Conservation (phyloP, 2,113 vertebrate genomes). For the Pomatorhinus ruficollis region DNA sequence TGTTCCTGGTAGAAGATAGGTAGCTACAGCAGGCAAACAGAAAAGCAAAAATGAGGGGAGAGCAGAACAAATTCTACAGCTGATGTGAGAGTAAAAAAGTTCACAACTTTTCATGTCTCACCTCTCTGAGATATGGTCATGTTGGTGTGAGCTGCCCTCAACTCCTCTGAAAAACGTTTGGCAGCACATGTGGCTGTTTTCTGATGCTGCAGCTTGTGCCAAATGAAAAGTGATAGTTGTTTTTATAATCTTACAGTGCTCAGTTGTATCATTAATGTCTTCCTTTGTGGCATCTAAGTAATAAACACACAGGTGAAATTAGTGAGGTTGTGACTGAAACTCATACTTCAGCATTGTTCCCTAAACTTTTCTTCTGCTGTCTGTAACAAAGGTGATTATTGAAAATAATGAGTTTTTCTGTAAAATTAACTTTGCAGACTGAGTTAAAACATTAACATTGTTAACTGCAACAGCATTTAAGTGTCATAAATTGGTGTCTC, state of each 20-base stretch:
- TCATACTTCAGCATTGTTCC: background rate
- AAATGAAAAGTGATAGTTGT: background rate
- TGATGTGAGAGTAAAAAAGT: background rate
- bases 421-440: background rate
- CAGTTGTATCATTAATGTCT: background rate
- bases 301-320: background rate
- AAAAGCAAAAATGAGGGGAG: background rate
- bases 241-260: background rate
- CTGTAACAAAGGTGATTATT: background rate
- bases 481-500: background rate
- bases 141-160: background rate
- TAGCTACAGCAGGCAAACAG: background rate
- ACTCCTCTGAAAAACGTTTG: background rate
- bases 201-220: background rate
- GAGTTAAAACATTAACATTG: background rate
- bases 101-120: background rate
- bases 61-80: background rate
- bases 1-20: background rate
- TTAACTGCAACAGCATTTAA: background rate
- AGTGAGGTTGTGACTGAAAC: background rate
- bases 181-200: background rate
- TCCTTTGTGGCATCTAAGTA: background rate
- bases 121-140: background rate
- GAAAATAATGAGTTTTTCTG: background rate
- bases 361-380: background rate